Conservation (phyloP, 2,888 invertebrate species). For the Hirtodrosophila trivittata region DNA sequence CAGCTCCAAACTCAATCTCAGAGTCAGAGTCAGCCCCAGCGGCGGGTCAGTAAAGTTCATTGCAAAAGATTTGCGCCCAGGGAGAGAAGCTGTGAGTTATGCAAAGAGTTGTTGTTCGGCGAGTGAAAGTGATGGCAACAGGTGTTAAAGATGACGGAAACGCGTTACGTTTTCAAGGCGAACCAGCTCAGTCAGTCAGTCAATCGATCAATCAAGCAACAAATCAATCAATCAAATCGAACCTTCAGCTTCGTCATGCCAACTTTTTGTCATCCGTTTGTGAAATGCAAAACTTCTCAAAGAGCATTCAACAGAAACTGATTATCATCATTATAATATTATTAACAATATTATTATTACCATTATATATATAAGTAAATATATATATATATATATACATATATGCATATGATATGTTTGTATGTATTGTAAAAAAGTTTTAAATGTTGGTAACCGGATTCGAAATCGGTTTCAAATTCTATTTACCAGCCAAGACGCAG, state of each 20-base stretch:
- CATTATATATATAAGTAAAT: conserved; percentile 13
- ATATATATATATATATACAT: background rate
- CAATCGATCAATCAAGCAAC: conserved; percentile 35
- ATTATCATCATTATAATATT: conserved; percentile 31
- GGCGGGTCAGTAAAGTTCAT: conserved; percentile 58
- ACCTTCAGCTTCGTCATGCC: conserved; percentile 15
- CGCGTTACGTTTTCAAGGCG: conserved; percentile 62
- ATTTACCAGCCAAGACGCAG: conserved; percentile 26
- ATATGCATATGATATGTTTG: background rate
- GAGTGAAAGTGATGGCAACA: conserved; percentile 64
- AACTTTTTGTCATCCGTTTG: conserved; percentile 32
- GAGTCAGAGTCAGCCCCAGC: background rate
- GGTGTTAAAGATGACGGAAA: conserved; percentile 54
- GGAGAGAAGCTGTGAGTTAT: conserved; percentile 43
- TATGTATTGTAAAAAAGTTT: conserved; percentile 16
- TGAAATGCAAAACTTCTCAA: conserved; percentile 42
- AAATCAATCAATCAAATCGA: conserved; percentile 30
- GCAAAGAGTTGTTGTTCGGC: conserved; percentile 40
- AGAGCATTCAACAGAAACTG: conserved; percentile 30
- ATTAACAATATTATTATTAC: conserved; percentile 27
- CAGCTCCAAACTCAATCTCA: background rate
- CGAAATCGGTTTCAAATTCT: conserved; percentile 44
- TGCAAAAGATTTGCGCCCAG: conserved; percentile 30
- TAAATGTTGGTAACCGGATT: conserved; percentile 51
- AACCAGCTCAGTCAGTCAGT: conserved; percentile 42